Evolutionary conservation across 2,113 vertebrate species (phyloP).

Genomic region (Lophotis ruficrista): DNA sequence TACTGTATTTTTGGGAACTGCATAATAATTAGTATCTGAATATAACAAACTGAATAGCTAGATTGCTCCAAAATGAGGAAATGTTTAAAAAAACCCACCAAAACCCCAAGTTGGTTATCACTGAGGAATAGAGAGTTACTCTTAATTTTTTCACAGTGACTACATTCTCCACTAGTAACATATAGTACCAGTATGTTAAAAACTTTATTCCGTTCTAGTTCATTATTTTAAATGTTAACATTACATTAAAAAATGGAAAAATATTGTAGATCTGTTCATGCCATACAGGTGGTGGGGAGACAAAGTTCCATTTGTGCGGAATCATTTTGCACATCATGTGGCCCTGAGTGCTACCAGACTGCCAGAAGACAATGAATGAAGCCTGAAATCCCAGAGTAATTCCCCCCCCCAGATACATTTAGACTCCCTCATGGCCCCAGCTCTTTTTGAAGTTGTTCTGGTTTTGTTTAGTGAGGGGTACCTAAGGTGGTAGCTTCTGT

Average conservation of each 20-base stretch:
- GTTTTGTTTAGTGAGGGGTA: no score
- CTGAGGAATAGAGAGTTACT: not conserved
- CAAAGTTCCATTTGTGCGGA: not conserved
- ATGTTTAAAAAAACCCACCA: not conserved
- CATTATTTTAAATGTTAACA: not conserved
- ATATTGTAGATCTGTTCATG: not conserved
- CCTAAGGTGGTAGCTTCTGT: no score
- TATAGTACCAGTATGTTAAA: not conserved
- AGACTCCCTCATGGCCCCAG: not conserved
- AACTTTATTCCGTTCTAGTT: not conserved
- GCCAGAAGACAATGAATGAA: not conserved
- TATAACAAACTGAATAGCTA: not conserved
- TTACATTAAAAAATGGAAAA: not conserved
- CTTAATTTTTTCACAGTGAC: not conserved
- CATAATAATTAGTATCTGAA: not conserved
- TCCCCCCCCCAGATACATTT: not conserved
- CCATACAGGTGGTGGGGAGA: no score
- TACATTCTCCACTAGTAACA: not conserved
- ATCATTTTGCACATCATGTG: accelerated
- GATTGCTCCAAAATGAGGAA: not conserved
- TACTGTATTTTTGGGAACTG: not conserved
- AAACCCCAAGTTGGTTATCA: not conserved
- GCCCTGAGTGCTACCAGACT: not conserved
- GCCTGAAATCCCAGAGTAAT: not conserved
- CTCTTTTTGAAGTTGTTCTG: not conserved